Evolutionary conservation across 2,113 vertebrate species (phyloP), one percentile per base, ranked within the genome.

Genomic region (Alectura lathami): DNA sequence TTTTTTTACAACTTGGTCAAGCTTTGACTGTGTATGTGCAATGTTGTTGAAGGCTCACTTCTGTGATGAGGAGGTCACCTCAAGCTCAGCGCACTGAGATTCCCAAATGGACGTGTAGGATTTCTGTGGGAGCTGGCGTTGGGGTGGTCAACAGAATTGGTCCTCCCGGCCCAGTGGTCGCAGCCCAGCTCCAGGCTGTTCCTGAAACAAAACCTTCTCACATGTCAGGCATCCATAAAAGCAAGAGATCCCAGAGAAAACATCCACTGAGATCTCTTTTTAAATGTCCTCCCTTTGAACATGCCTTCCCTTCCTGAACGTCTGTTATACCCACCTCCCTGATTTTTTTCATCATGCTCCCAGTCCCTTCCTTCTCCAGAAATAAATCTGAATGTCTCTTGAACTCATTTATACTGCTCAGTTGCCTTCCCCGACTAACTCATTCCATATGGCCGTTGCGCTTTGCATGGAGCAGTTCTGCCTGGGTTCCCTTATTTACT

Each of bases 311-410:
- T 90, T 76, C 67, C 67, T 30, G 73, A 96, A 62, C 18, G 72
- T 59, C 56, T 77, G 29, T 82, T 89, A 53, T 75, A 75, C 63
- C 82, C 89, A 84, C 78, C 70, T 97, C 86, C 70, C 22, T 68
- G 3, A 51, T 83, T 84, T 14, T 32, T 78, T 69, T 67, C 57
- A 40, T 85, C 73, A 6, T 9, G 26, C 50, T 92, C 80, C 62
- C 53, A 24, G 72, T 63, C 83, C 88, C 82, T 80, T 57, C 68
- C 42, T 75, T 87, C 69, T 97, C 92, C 96, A 97, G 96, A 97
- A 97, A 96, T 93, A 94, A 97, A 93, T 85, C 73, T 94, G 84
- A 80, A 84, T 95, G 96, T 79, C 94, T 96, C 94, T 97, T 97
- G 96, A 97, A 96, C 93, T 97, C 92, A 96, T 96, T 96, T 96